Evolutionary conservation across 2,888 invertebrate genomes (phyloP), one percentile per base, ranked within the genome.

Genomic region (Julus scandinavius): DNA sequence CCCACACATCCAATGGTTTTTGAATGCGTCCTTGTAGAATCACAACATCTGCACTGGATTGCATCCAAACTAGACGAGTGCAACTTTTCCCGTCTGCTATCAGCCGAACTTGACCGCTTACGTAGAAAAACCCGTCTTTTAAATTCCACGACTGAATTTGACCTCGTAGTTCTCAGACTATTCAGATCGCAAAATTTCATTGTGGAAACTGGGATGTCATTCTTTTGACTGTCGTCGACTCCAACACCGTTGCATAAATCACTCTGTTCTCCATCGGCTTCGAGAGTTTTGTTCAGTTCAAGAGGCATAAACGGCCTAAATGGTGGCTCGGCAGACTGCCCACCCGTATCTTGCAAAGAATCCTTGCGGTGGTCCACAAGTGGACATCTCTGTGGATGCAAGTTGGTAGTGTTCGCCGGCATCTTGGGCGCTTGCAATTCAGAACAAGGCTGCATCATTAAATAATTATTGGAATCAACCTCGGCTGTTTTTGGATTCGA

Each of bases 241-340:
- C 72, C 72, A 72, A 7, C 11, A 29, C n/a, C 29, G 11, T 58
- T 20, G 58, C 87, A 87, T 72, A 58, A 20, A 45, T 3, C 15
- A 49, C 87, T 17, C 87, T 45, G 41, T 45, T 63, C 41, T 9
- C 50, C 3, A 29, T 13, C 40, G n/a, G 11, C 72, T 72, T 72
- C 29, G 29, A 20, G 72, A 17, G 84, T 87, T 40, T 87, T 87
- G 40, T 9, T 72, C 45, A 88, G 72, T 1, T 89, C 86, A 4
- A 90, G 89, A 1, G 90, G 90, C 90, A 90, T 90, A 88, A 90
- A 90, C 1, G 90, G 90, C 80, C 90, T 89, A 20, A 90, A 87
- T 4, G 90, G 90, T 80, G 90, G 83, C 63, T 86, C 86, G 20
- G 72, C 72, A 29, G 11, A 29, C 72, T 72, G 72, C 72, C 11